phyloP scores from a whole-genome alignment of 92 coral and sea anemone genomes.

The Isaurus tuberculatus region DNA sequence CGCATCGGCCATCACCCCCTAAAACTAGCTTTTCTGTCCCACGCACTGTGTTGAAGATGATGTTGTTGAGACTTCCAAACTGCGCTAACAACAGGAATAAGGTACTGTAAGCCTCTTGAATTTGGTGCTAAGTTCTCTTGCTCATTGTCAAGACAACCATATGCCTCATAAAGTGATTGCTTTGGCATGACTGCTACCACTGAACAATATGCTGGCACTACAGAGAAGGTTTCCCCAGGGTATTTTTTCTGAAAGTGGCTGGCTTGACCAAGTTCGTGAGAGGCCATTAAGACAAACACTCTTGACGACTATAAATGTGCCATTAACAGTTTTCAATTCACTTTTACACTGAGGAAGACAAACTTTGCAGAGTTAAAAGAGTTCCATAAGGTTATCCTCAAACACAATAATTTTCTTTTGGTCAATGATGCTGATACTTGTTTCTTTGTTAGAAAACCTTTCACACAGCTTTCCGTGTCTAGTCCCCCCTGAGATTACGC shows the following conservation, averaged over 20 bases:
- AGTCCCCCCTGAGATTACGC: no score
- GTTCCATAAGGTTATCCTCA: slow-evolving; percentile 16
- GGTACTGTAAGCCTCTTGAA: slow-evolving; percentile 29
- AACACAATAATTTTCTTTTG: slow-evolving; percentile 17
- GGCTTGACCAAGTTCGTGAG: slow-evolving; percentile 22
- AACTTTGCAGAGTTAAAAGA: not conserved
- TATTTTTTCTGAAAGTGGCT: slow-evolving; percentile 3
- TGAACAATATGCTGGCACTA: slow-evolving; percentile 9
- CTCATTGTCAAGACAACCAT: slow-evolving; percentile 12
- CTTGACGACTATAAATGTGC: slow-evolving; percentile 14
- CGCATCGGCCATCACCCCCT: slow-evolving; percentile 26
- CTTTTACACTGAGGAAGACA: slow-evolving; percentile 1
- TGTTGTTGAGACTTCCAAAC: not conserved
- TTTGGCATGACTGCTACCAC: slow-evolving; percentile 22
- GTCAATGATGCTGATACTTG: not conserved
- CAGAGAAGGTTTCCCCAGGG: slow-evolving; percentile 36
- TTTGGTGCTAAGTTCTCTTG: slow-evolving; percentile 15
- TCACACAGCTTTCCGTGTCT: no score
- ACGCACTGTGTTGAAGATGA: not conserved
- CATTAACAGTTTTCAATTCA: not conserved
- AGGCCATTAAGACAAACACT: not conserved
- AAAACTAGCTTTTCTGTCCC: not conserved
- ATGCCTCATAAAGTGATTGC: not conserved
- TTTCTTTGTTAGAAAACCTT: slow-evolving; percentile 1
- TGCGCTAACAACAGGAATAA: slow-evolving; percentile 15